Percentiles rank a stretch among this genome's conserved stretches.
phyloP scores from a whole-genome alignment of 2,888 invertebrate species.

The Drosophila ezoana region DNA sequence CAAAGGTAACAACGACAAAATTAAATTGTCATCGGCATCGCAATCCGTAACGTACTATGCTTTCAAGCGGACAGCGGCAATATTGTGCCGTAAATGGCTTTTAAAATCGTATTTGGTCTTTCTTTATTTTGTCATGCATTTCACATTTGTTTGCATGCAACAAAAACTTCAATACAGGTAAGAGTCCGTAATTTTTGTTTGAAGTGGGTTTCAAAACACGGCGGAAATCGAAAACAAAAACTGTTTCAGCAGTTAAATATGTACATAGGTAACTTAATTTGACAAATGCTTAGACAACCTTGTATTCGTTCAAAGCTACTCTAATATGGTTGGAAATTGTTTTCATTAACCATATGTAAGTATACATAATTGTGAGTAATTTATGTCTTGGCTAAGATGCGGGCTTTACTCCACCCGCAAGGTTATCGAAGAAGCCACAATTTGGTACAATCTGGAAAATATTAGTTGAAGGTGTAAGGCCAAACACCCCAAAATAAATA shows the following conservation, averaged over 20 bases:
- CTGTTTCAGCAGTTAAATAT: constrained; percentile 8
- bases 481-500: constrained; percentile 10
- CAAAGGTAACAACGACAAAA: not conserved
- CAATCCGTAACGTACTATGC: constrained; percentile 58
- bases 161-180: constrained; percentile 19
- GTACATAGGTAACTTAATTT: constrained; percentile 23
- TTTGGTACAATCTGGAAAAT: not conserved
- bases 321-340: constrained; percentile 31
- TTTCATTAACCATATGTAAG: constrained; percentile 4
- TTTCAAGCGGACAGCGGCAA: constrained; percentile 37
- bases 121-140: constrained; percentile 50
- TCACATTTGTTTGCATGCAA: constrained; percentile 23
- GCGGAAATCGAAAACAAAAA: constrained; percentile 39
- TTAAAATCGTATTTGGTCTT: constrained; percentile 55
- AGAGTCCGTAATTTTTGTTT: constrained; percentile 35
- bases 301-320: constrained; percentile 56
- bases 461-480: constrained; percentile 21
- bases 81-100: constrained; percentile 51
- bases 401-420: constrained; percentile 30
- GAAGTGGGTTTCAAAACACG: constrained; percentile 38
- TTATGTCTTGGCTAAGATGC: constrained; percentile 27
- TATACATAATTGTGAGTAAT: not conserved
- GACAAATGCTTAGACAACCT: constrained; percentile 41
- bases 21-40: constrained; percentile 47
- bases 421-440: not conserved